Evolutionary conservation across 2,888 invertebrate genomes (phyloP).

Genomic region (Calliopum simillimum): DNA sequence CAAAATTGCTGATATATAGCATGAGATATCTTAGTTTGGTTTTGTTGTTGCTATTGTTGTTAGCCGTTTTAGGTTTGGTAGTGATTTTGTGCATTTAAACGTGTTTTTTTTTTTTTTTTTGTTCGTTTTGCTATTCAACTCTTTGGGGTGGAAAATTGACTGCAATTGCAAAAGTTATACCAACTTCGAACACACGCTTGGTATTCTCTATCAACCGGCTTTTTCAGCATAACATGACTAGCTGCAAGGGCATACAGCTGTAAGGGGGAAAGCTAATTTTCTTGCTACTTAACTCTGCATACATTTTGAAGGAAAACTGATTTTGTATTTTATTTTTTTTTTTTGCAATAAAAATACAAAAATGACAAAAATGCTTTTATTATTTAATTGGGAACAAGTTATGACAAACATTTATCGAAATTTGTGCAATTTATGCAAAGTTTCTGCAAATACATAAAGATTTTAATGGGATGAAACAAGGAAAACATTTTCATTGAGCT

Average conservation of each 20-base stretch:
- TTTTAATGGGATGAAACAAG: background rate
- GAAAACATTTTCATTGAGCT: background rate
- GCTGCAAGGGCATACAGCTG: too few relatives aligned
- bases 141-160: slow-evolving; percentile 23
- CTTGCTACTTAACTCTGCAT: too few relatives aligned
- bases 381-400: background rate
- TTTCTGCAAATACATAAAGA: background rate
- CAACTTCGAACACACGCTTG: too few relatives aligned
- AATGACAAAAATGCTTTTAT: background rate
- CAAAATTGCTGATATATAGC: slow-evolving; percentile 21
- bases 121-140: slow-evolving; percentile 4
- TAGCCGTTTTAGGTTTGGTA: background rate
- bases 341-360: too few relatives aligned
- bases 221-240: too few relatives aligned
- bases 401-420: slow-evolving; percentile 12
- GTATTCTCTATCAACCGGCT: too few relatives aligned
- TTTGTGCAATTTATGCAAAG: background rate
- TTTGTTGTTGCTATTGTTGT: background rate
- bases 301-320: too few relatives aligned
- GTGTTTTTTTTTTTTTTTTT: background rate
- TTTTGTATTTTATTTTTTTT: too few relatives aligned
- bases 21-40: slow-evolving; percentile 10
- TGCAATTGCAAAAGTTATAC: slow-evolving; percentile 4
- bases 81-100: background rate
- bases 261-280: too few relatives aligned